phyloP scores from a whole-genome alignment of 2,797 vertebrate species.

The Muraenolepis orangiensis region DNA sequence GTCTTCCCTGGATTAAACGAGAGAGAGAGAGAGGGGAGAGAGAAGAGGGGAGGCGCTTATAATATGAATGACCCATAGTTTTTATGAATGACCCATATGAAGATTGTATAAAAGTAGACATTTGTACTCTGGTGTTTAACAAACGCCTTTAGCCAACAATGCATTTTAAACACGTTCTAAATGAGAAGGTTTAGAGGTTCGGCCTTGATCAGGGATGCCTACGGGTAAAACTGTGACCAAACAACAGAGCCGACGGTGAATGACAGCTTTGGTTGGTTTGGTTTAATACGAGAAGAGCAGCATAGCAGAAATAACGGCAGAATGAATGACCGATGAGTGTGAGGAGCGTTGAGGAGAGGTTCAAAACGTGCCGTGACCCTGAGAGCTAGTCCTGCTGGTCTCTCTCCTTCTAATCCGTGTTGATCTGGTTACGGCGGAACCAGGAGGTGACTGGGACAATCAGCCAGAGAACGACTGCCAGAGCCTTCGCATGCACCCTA shows the following conservation, averaged over 20 bases:
- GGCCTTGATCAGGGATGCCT: background rate
- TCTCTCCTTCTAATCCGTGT: constrained; percentile 44
- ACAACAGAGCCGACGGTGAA: background rate
- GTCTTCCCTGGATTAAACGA: constrained; percentile 28
- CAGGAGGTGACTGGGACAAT: constrained; percentile 14
- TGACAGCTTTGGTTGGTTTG: too few relatives aligned
- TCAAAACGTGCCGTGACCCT: too few relatives aligned
- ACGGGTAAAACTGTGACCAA: background rate
- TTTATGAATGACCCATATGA: background rate
- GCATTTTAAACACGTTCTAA: background rate
- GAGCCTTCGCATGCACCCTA: background rate
- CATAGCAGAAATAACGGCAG: background rate
- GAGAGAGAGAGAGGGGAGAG: constrained; percentile 6
- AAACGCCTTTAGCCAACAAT: background rate
- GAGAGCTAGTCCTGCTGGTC: constrained; percentile 20
- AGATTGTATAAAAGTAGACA: background rate
- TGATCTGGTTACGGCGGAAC: constrained; percentile 47
- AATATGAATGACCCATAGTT: background rate
- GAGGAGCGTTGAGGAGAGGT: constrained; percentile 3
- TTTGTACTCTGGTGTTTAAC: background rate
- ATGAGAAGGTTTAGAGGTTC: background rate
- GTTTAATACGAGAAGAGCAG: background rate
- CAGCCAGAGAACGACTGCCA: constrained; percentile 24
- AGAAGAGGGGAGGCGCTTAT: background rate
- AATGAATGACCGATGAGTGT: background rate